Percentiles rank a stretch among this genome's conserved stretches.
phyloP scores from a whole-genome alignment of 2,888 invertebrate genomes.

The Meliscaeva auricollis region DNA sequence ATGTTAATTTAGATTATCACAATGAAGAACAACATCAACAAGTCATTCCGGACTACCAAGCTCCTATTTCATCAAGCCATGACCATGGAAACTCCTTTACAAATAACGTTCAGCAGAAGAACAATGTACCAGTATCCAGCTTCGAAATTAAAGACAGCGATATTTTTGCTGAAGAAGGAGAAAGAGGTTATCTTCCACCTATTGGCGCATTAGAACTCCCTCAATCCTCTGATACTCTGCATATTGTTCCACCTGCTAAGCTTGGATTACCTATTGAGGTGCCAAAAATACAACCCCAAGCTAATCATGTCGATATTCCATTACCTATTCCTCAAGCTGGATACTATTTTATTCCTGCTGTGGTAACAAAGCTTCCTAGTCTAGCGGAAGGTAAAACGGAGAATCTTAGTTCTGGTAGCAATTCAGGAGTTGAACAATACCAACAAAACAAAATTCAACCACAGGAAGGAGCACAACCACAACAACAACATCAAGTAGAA shows the following conservation, averaged over 20 bases:
- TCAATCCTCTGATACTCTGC: slow-evolving; percentile 10
- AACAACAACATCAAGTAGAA: not conserved
- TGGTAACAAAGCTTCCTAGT: slow-evolving; percentile 29
- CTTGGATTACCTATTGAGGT: slow-evolving; percentile 19
- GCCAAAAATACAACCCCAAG: not conserved
- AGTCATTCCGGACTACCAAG: not conserved
- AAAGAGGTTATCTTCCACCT: slow-evolving; percentile 22
- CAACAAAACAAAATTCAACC: not conserved
- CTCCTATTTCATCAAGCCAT: not conserved
- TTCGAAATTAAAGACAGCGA: not conserved
- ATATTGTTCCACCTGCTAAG: slow-evolving; percentile 27
- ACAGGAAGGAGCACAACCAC: not conserved
- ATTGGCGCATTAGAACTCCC: slow-evolving; percentile 11
- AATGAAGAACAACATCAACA: not conserved
- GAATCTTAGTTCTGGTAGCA: slow-evolving; percentile 8
- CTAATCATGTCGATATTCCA: slow-evolving; percentile 47
- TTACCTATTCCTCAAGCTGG: slow-evolving; percentile 64
- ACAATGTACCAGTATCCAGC: not conserved
- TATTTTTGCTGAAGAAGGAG: not conserved
- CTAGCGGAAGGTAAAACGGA: not conserved
- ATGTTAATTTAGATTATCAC: no score
- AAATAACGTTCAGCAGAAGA: not conserved
- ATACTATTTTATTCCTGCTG: slow-evolving; percentile 60
- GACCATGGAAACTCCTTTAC: not conserved
- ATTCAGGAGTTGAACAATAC: not conserved